Percentiles rank a stretch among this genome's conserved stretches.
Evolutionary conservation across 2,797 vertebrate species (phyloP).

Genomic region (Liparis tanakae): DNA sequence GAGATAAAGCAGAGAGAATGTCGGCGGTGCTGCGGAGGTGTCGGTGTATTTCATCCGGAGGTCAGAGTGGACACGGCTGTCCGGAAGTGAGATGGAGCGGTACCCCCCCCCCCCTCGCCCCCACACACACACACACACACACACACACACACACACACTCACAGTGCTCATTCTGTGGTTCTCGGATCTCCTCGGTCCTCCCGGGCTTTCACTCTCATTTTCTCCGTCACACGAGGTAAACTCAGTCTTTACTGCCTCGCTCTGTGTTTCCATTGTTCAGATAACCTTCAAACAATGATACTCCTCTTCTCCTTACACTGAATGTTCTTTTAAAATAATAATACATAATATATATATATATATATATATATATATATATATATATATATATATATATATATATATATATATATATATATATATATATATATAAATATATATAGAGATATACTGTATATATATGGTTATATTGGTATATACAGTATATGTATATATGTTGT

Average conservation of each 20-base stretch:
- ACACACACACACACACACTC: too few relatives aligned
- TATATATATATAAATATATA: too few relatives aligned
- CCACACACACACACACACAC: too few relatives aligned
- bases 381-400: too few relatives aligned
- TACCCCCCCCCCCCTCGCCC: constrained; percentile 39
- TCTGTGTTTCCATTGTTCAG: not conserved
- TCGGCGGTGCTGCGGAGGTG: constrained; percentile 28
- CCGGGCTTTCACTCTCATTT: constrained; percentile 41
- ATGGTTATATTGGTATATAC: too few relatives aligned
- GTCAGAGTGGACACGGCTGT: constrained; percentile 68
- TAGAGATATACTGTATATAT: too few relatives aligned
- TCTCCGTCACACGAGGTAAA: constrained; percentile 26
- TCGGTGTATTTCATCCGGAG: constrained; percentile 66
- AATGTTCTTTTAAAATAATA: not conserved
- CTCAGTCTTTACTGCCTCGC: constrained; percentile 7
- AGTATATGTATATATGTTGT: too few relatives aligned
- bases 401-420: too few relatives aligned
- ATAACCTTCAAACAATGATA: not conserved
- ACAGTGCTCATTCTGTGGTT: constrained; percentile 26
- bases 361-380: too few relatives aligned
- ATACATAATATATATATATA: too few relatives aligned
- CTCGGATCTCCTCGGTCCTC: constrained; percentile 25
- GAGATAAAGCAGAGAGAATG: constrained; percentile 61
- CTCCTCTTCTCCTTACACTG: not conserved
- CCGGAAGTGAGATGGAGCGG: constrained; percentile 44